phyloP scores from a whole-genome alignment of 2,113 vertebrate genomes.

The Murina feae region DNA sequence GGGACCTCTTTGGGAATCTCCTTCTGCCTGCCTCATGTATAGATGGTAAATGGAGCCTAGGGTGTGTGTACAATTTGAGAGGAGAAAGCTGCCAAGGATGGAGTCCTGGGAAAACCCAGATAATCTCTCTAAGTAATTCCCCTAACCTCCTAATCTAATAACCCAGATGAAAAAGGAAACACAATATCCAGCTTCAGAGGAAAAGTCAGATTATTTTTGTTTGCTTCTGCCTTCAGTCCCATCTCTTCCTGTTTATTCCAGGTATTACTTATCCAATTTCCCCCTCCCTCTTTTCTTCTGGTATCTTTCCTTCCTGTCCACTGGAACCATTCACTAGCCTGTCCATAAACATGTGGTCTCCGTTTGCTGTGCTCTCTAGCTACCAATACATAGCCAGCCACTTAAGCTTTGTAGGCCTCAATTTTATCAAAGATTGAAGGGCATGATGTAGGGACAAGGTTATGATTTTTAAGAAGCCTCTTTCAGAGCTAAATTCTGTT shows the following conservation, averaged over 20 bases:
- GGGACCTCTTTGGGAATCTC: not conserved
- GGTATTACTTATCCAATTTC: not conserved
- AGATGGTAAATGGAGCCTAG: not conserved
- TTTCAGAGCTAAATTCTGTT: conserved; percentile 22
- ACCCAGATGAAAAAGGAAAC: not conserved
- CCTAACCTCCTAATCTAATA: not conserved
- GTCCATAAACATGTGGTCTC: not conserved
- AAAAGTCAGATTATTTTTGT: conserved; percentile 32
- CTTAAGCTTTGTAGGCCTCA: not conserved
- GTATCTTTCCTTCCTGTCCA: not conserved
- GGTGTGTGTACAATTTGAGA: not conserved
- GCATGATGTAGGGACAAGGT: not conserved
- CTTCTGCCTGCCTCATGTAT: not conserved
- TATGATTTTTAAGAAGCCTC: not conserved
- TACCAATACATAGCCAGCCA: not conserved
- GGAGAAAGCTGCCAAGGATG: not conserved
- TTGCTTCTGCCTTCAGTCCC: not conserved
- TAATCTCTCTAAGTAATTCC: not conserved
- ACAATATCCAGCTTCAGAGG: not conserved
- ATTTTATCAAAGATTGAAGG: not conserved
- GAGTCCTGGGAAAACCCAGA: not conserved
- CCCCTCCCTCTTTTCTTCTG: not conserved
- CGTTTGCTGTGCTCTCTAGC: not conserved
- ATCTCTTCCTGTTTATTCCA: not conserved
- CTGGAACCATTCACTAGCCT: not conserved